Evolutionary conservation across 2,113 vertebrate genomes (phyloP).

Genomic region (Lichenostomus cassidix): DNA sequence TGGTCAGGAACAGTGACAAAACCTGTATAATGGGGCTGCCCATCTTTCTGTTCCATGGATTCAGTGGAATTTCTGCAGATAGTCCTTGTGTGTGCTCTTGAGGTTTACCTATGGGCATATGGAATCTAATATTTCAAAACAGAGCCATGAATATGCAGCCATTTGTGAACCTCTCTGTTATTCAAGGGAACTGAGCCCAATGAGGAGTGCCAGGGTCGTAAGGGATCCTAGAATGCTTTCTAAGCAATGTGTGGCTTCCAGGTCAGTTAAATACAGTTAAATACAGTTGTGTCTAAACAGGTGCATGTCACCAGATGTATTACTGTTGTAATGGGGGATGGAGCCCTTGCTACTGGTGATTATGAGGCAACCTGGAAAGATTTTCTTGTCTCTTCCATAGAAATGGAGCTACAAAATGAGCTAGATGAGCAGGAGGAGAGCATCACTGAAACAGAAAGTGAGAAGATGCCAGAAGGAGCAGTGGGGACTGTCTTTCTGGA

Average conservation of each 20-base stretch:
- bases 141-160: background rate
- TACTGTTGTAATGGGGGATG: background rate
- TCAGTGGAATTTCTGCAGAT: background rate
- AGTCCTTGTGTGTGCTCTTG: background rate
- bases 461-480: constrained; percentile 74
- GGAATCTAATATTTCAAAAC: background rate
- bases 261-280: background rate
- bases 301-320: background rate
- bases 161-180: background rate
- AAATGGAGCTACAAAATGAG: constrained; percentile 81
- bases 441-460: constrained; percentile 46
- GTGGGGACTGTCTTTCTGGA: constrained; percentile 80
- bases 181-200: background rate
- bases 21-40: background rate
- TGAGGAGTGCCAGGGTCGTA: background rate
- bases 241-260: background rate
- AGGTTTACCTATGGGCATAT: background rate
- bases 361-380: background rate
- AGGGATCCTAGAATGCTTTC: background rate
- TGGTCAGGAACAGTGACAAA: background rate
- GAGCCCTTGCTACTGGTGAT: background rate
- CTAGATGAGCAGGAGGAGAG: constrained; percentile 8
- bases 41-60: background rate
- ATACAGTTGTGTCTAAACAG: background rate
- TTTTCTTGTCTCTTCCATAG: constrained; percentile 64